phyloP scores from a whole-genome alignment of 2,797 vertebrate genomes.

The Petrocephalus sullivani region DNA sequence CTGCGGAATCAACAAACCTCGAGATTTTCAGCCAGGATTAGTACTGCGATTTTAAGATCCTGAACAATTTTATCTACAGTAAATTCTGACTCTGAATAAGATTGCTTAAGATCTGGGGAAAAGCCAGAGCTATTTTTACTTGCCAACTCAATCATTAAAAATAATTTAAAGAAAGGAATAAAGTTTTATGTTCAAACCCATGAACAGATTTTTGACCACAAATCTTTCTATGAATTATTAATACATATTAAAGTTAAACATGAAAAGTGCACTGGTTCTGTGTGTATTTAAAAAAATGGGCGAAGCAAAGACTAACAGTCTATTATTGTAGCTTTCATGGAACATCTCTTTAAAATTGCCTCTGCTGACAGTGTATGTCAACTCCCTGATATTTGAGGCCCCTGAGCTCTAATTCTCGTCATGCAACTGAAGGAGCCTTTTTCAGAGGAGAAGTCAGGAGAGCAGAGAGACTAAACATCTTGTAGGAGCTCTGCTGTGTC shows the following conservation, averaged over 20 bases:
- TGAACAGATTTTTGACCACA: background rate
- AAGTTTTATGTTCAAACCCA: background rate
- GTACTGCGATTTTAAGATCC: background rate
- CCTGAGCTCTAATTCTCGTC: background rate
- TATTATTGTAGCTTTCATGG: background rate
- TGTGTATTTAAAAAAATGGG: background rate
- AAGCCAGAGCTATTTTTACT: background rate
- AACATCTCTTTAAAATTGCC: background rate
- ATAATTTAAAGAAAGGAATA: background rate
- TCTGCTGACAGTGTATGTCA: background rate
- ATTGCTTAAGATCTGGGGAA: background rate
- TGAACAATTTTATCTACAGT: background rate
- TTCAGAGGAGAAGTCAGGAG: background rate
- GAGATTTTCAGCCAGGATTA: background rate
- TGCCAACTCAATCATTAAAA: background rate
- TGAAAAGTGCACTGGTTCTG: background rate
- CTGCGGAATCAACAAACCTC: background rate
- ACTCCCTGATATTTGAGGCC: background rate
- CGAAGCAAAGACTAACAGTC: background rate
- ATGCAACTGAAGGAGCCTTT: background rate
- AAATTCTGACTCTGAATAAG: background rate
- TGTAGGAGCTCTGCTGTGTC: background rate
- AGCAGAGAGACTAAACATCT: background rate
- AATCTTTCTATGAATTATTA: background rate
- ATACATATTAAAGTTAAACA: background rate